Base-by-base conservation (phyloP, 2,797 vertebrate genomes). In the Melopsittacus undulatus region DNA sequence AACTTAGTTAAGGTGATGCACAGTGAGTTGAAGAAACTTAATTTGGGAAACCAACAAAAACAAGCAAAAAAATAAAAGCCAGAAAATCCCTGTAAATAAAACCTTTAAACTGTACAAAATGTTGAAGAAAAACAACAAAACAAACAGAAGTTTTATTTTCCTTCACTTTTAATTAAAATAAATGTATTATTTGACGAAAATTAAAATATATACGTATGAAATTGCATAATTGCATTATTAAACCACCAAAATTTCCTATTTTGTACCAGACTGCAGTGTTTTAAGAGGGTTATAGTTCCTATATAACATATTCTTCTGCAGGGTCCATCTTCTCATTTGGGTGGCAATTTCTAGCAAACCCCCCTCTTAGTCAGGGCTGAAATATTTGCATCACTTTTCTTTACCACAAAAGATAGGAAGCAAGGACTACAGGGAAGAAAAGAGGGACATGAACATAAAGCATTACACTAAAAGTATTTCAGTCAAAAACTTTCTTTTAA, bases 171-270 rank as follows among this genome's bases (percentile, higher is more conserved):
- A 63, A 70, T 22, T 10, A 59, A 81, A 81, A 82, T 16, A 26
- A 43, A 87, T 5, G 4, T 26, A 23, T 26, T 4, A 36, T 70
- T 54, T n/a, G 4, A 1, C 30, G 62, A 74, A 90, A 88, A 78
- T 26, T 1, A 43, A 19, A 8, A 52, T 19, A 7, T 12, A 3
- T 0, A 6, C 13, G 16, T 42, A 38, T 49, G 56, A 42, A 32
- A 83, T 51, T 46, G 23, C 3, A 22, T 42, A 76, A 66, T 20
- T 68, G 2, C 2, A 32, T 62, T 10, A 52, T 3, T 21, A 85
- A 84, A 36, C 3, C 3, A 51, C 17, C 5, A 30, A 42, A 86
- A 66, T 1, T 5, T 68, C 13, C 3, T 75, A 23, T 49, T 45
- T 43, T 10, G 8, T 57, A 34, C 46, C 15, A 72, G 27, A 43